Base-by-base conservation (phyloP, 1,140 invertebrate species). In the Adelges cooleyi region DNA sequence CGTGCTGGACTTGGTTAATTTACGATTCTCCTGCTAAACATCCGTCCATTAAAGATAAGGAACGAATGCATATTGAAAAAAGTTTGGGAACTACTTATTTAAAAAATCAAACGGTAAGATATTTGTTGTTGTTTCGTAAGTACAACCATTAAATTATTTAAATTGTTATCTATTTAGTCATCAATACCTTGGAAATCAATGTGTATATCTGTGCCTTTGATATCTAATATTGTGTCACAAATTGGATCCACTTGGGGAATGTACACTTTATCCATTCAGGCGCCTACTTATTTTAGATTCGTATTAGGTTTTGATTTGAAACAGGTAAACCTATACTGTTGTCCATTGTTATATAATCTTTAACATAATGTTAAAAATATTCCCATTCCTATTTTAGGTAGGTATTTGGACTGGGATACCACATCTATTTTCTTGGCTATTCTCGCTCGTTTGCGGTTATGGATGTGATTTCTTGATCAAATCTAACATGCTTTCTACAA, bases 211-310 rank as follows among this genome's bases (percentile, higher is more conserved):
- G 67, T 77, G 2, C 83, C 89, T 0, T 80, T 94, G 1, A 91
- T 86, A 86, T 81, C 89, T 27, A 83, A 87, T 59, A 80, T 86
- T 48, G 70, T 85, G 1, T 82, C 84, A 1, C 87, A 95, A 72
- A 86, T 86, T 78, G 86, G 88, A 13, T 82, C 83, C 50, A 82
- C 87, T 69, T 95, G 90, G 89, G 87, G 87, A 3, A 81, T 91
- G 36, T 87, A 92, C 67, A 93, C 88, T 0, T 75, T 93, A 51
- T 82, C 93, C 72, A 89, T 87, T 1, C 84, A 90, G 70, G 78
- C 89, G 0, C 92, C 92, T 0, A 88, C 85, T 0, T 95, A 92
- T 73, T 85, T 95, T 71, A 86, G 84, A 67, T 82, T 86, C 69
- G 83, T 93, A 23, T 84, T 94, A 62, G 84, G 89, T 67, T 90